phyloP scores from a whole-genome alignment of 2,888 invertebrate genomes.

The Lampropteryx suffumata region DNA sequence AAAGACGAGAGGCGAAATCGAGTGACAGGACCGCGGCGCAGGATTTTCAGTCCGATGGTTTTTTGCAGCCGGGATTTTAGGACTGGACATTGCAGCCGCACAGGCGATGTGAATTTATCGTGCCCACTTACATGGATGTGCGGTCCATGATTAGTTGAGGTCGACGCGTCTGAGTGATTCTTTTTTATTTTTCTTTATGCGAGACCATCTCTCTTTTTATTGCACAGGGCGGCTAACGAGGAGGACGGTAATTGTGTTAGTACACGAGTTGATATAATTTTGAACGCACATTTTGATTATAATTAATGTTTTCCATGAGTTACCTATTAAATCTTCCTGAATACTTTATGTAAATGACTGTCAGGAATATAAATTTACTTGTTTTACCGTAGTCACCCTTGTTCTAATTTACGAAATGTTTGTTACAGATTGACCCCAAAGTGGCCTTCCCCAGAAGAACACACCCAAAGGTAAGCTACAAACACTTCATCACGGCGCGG shows the following conservation, averaged over 20 bases:
- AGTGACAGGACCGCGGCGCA: slow-evolving; percentile 77
- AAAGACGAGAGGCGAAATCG: slow-evolving; percentile 81
- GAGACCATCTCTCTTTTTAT: slow-evolving; percentile 21
- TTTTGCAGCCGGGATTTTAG: slow-evolving; percentile 74
- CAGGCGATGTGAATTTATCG: slow-evolving; percentile 73
- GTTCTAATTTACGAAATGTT: slow-evolving; percentile 16
- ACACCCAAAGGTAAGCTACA: slow-evolving; percentile 96
- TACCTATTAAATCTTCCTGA: background rate
- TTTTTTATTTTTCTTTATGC: slow-evolving; percentile 36
- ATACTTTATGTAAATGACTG: background rate
- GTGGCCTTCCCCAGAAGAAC: slow-evolving; percentile 99
- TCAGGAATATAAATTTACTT: background rate
- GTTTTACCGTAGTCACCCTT: slow-evolving; percentile 4
- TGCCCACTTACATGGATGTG: slow-evolving; percentile 58
- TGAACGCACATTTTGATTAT: background rate
- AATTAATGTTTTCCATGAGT: background rate
- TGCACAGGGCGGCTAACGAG: slow-evolving; percentile 19
- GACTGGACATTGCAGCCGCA: slow-evolving; percentile 64
- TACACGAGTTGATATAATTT: slow-evolving; percentile 8
- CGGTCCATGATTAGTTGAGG: slow-evolving; percentile 69
- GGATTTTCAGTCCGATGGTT: slow-evolving; percentile 76
- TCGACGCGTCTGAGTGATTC: slow-evolving; percentile 53
- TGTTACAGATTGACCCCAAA: slow-evolving; percentile 99
- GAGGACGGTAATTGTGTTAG: slow-evolving; percentile 20
- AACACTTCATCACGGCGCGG: slow-evolving; percentile 48